Base-by-base conservation (phyloP, 2,797 vertebrate genomes). In the Anableps anableps region DNA sequence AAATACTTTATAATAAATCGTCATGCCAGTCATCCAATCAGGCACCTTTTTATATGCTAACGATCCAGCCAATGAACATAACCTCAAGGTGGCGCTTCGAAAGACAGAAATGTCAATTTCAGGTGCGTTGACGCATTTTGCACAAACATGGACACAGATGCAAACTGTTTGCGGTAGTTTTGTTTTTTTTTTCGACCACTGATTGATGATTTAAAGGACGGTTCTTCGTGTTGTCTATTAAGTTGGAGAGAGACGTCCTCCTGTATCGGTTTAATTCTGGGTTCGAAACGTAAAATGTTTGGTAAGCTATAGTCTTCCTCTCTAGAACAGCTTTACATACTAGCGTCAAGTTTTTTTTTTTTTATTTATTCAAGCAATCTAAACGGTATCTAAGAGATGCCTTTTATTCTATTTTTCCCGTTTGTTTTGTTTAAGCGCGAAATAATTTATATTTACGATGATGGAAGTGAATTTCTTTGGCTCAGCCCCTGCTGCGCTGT, bases 11-110 rank as follows among this genome's bases (percentile, higher is more conserved):
- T 41, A n/a, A n/a, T 60, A 26, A 60, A 17, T 60, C 29, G 58
- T 10, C 29, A 60, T 0, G n/a, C 58, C 29, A 60, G 29, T 31
- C 14, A 17, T 31, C 58, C 91, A 94, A 88, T 93, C 81, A 88
- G 50, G 74, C n/a, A 0, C 36, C 14, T 26, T 34, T 26, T 34
- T 2, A 60, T 55, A 66, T 48, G 8, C 29, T 9, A 16, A 4
- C 31, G 13, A 4, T 34, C 10, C 79, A 92, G 77, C 95, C 94
- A 94, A 93, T 93, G 47, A 4, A 1, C 11, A 23, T 21, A 29
- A 3, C 0, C 23, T 10, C 29, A 41, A 75, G 93, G 90, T 81
- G 87, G 84, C 76, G 3, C 8, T 60, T 79, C 48, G 23, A 55
- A 48, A 19, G 16, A 0, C 71, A 81, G 83, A 74, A 58, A 78